Evolutionary conservation across 35 echinoderm and acorn worm species (phyloP).

Genomic region (Stichopus chloronotus): DNA sequence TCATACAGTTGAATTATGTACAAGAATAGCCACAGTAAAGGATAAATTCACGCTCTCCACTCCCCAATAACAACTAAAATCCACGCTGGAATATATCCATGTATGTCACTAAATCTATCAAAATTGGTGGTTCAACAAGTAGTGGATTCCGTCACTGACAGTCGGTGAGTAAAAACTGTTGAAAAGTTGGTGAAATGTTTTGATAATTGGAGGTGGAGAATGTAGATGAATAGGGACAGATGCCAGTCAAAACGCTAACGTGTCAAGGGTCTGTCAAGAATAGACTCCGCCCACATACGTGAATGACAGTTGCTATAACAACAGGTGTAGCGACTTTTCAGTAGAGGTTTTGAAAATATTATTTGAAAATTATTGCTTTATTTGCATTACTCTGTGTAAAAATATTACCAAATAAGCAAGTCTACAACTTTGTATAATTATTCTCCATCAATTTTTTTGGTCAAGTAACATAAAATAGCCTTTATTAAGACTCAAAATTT

Average conservation of each 20-base stretch:
- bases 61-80: constrained; percentile 34
- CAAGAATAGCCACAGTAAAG: constrained; percentile 22
- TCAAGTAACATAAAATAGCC: background rate
- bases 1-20: constrained; percentile 43
- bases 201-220: constrained; percentile 99
- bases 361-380: background rate
- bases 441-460: background rate
- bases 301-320: constrained; percentile 55
- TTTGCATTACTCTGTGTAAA: background rate
- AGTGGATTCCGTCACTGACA: constrained; percentile 34
- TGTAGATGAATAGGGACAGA: constrained; percentile 93
- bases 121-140: constrained; percentile 43
- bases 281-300: constrained; percentile 43
- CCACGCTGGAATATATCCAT: constrained; percentile 45
- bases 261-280: constrained; percentile 66
- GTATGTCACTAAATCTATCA: constrained; percentile 32
- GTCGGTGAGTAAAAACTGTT: constrained; percentile 55
- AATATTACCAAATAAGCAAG: background rate
- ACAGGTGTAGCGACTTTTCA: background rate
- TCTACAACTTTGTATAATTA: background rate
- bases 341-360: background rate
- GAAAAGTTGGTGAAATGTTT: constrained; percentile 99
- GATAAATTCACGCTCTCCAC: constrained; percentile 43
- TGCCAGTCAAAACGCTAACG: constrained; percentile 97
- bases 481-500: background rate